Percentiles rank a stretch among this genome's conserved stretches.
Conservation (phyloP, 2,888 invertebrate genomes). For the Athetis lepigone region DNA sequence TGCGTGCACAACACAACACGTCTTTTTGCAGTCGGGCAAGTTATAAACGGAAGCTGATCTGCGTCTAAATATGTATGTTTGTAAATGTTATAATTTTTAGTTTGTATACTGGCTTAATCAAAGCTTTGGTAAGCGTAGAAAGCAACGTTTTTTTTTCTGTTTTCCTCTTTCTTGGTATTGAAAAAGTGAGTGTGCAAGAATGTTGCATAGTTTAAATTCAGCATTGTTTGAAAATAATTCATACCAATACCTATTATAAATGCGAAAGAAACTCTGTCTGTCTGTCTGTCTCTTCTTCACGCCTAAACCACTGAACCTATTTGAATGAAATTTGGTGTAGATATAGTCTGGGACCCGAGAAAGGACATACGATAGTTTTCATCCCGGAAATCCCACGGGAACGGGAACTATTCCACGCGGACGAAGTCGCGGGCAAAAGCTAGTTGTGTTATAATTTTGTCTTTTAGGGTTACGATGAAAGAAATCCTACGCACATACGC, state of each 20-base stretch:
- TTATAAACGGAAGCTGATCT: conserved; percentile 63
- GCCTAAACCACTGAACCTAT: too few species aligned
- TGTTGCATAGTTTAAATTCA: conserved; percentile 4
- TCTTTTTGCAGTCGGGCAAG: conserved; percentile 74
- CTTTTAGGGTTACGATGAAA: too few species aligned
- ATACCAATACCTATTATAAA: neutral
- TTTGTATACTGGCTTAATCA: conserved; percentile 50
- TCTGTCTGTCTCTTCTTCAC: too few species aligned
- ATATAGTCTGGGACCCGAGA: too few species aligned
- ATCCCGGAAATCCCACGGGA: too few species aligned
- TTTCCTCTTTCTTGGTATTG: conserved; percentile 23
- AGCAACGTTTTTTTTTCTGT: conserved; percentile 8
- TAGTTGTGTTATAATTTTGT: too few species aligned
- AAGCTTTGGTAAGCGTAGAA: conserved; percentile 19
- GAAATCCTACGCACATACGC: too few species aligned
- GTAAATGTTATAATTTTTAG: conserved; percentile 66
- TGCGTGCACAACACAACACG: conserved; percentile 74
- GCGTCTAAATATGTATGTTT: conserved; percentile 58
- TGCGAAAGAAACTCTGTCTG: too few species aligned
- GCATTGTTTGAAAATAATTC: neutral
- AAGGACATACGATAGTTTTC: too few species aligned
- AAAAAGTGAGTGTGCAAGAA: neutral
- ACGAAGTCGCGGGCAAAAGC: too few species aligned
- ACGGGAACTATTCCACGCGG: too few species aligned
- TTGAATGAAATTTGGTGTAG: too few species aligned